phyloP scores from a whole-genome alignment of 2,888 invertebrate genomes.

The Ametastegia equiseti region DNA sequence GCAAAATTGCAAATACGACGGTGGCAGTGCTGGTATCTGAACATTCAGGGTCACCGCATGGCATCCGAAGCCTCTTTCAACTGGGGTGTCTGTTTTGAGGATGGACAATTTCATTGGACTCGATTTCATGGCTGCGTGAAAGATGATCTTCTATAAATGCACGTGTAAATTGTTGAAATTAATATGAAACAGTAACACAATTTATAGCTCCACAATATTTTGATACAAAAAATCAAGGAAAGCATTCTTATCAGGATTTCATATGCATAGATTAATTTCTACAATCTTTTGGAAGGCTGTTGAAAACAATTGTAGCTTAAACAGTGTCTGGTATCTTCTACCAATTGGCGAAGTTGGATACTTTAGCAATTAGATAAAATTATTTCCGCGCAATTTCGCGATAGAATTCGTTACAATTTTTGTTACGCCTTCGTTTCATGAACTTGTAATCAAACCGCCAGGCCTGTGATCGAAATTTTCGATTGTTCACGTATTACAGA shows the following conservation, averaged over 20 bases:
- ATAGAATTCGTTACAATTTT: not conserved
- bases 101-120: conserved; percentile 14
- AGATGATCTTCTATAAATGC: conserved; percentile 11
- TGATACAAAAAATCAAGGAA: no score
- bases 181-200: no score
- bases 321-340: not conserved
- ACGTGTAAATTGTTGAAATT: no score
- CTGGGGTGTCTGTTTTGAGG: not conserved
- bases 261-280: no score
- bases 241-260: no score
- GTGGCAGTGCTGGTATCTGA: conserved; percentile 13
- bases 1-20: conserved; percentile 20
- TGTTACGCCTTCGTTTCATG: not conserved
- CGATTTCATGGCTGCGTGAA: conserved; percentile 21
- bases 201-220: no score
- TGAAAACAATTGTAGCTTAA: not conserved
- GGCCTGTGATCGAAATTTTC: not conserved
- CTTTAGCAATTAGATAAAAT: not conserved
- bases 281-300: not conserved
- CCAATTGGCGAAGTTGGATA: not conserved
- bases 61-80: not conserved
- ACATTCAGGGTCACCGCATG: not conserved
- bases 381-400: not conserved
- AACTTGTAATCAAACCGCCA: not conserved
- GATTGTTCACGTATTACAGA: no score